phyloP scores from a whole-genome alignment of 2,797 vertebrate genomes.

The Phrynocephalus guinanensis region DNA sequence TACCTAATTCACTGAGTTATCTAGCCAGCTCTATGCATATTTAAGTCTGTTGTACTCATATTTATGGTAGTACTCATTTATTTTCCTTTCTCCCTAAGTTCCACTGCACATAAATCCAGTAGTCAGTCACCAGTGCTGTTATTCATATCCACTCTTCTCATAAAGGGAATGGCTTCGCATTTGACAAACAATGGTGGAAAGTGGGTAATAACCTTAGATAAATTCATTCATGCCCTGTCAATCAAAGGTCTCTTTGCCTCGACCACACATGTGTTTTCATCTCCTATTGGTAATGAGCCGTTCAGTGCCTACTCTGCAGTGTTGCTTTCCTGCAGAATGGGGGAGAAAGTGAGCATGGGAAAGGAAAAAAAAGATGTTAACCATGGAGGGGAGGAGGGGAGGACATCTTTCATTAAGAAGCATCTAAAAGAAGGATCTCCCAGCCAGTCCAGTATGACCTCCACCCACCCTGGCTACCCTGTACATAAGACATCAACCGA shows the following conservation, averaged over 20 bases:
- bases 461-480: background rate
- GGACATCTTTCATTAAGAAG: background rate
- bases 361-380: background rate
- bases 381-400: background rate
- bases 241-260: conserved; percentile 63
- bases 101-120: conserved; percentile 30
- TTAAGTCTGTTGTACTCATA: conserved; percentile 30
- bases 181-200: conserved; percentile 68
- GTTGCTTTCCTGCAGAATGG: conserved; percentile 26
- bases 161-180: conserved; percentile 57
- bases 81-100: conserved; percentile 26
- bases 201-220: conserved; percentile 70
- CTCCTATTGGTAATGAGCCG: conserved; percentile 67
- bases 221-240: conserved; percentile 72
- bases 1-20: too few relatives aligned
- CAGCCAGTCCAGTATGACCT: background rate
- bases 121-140: conserved; percentile 53
- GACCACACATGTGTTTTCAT: conserved; percentile 41
- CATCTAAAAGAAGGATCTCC: background rate
- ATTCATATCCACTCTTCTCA: conserved; percentile 54
- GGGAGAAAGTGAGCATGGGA: background rate
- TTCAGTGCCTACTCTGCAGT: conserved; percentile 54
- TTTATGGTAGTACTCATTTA: conserved; percentile 38
- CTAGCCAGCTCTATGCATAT: too few relatives aligned
- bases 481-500: background rate